These are phyloP conservation scores for Campopleginae sp. DNA, from an alignment of 2,888 invertebrate genomes.

Conservation along the genomic window DNA sequence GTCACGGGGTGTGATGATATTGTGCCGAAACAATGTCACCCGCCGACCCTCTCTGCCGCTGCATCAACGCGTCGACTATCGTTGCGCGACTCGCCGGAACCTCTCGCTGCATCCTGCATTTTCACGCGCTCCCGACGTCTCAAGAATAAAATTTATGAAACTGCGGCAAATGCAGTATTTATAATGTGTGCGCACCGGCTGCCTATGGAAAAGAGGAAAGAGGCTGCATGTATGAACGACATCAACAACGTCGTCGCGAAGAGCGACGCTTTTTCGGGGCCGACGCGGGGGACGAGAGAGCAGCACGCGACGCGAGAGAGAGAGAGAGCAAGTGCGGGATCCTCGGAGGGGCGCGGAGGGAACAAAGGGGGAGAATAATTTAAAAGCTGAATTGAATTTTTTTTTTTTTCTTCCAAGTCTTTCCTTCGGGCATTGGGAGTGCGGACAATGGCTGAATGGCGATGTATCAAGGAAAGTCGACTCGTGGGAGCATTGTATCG, in stretches of 20 bases:
- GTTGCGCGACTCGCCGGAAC: too few relatives aligned
- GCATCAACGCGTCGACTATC: too few relatives aligned
- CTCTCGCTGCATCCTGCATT: too few relatives aligned
- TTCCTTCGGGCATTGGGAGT: slow-evolving; percentile 84
- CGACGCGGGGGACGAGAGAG: slow-evolving; percentile 24
- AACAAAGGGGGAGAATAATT: slow-evolving; percentile 81
- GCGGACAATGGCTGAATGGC: slow-evolving; percentile 84
- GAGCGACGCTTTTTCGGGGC: slow-evolving; percentile 60
- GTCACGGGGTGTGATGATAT: slow-evolving; percentile 74
- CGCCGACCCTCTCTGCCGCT: too few relatives aligned
- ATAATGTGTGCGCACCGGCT: not conserved
- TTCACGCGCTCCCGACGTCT: too few relatives aligned
- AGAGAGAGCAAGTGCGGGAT: slow-evolving; percentile 48
- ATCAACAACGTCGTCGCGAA: slow-evolving; percentile 74
- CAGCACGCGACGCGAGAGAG: slow-evolving; percentile 39
- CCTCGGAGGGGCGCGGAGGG: slow-evolving; percentile 67
- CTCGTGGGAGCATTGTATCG: slow-evolving; percentile 84
- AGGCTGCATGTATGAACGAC: slow-evolving; percentile 72
- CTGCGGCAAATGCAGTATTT: too few relatives aligned
- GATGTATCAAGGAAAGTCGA: slow-evolving; percentile 84
- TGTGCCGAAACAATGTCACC: slow-evolving; percentile 82
- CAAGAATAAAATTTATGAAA: too few relatives aligned
- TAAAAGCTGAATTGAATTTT: slow-evolving; percentile 85
- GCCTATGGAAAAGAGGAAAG: slow-evolving; percentile 11
- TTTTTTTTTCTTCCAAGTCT: slow-evolving; percentile 83